Conservation (phyloP, 2,113 vertebrate species). For the Fulmarus glacialis region DNA sequence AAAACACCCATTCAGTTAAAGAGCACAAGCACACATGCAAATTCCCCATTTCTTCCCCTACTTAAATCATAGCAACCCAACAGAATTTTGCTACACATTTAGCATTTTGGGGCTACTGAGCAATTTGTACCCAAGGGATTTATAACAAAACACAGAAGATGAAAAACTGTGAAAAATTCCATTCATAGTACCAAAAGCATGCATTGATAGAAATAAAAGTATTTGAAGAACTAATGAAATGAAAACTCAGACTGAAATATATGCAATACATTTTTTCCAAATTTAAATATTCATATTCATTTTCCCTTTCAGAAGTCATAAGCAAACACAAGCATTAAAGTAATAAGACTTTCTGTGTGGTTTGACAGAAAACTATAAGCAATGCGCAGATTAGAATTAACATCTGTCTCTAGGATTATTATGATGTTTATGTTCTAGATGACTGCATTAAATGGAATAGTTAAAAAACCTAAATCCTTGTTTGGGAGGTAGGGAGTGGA, state of each 20-base stretch:
- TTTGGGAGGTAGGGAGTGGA: fast-evolving
- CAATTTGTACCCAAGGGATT: neutral
- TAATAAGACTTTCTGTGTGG: neutral
- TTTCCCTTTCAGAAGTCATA: neutral
- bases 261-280: neutral
- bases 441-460: neutral
- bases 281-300: neutral
- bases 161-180: neutral
- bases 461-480: neutral
- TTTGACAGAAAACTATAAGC: neutral
- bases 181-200: neutral
- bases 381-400: neutral
- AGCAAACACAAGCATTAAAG: neutral
- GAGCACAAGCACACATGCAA: slow-evolving; percentile 15
- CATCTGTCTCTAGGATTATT: neutral
- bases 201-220: neutral
- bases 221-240: neutral
- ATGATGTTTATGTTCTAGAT: neutral
- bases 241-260: neutral
- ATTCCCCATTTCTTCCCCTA: neutral
- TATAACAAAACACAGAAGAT: neutral
- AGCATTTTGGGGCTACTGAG: neutral
- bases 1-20: slow-evolving; percentile 34
- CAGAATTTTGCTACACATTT: neutral
- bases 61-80: neutral